These are phyloP conservation scores for Tragulus kanchil DNA, from an alignment of 2,113 vertebrate species.

Conservation along the genomic window DNA sequence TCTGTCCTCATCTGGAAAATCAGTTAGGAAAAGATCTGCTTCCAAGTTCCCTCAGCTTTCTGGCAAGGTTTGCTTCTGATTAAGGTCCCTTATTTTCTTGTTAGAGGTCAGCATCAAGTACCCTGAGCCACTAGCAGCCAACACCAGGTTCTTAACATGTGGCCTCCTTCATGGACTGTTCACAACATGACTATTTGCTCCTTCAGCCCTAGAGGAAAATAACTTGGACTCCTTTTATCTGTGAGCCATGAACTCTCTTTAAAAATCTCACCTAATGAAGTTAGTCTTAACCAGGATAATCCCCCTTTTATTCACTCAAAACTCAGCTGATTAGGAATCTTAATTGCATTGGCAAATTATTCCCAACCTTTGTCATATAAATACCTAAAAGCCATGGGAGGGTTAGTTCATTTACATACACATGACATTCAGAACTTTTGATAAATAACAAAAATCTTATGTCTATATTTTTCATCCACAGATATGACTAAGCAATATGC, in stretches of 20 bases:
- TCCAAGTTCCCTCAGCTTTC: background rate
- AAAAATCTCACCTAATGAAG: background rate
- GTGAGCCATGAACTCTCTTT: background rate
- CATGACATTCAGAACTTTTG: constrained; percentile 15
- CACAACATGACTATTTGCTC: background rate
- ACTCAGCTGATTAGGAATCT: background rate
- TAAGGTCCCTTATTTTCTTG: background rate
- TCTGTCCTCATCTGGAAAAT: background rate
- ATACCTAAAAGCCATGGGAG: background rate
- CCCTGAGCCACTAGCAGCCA: background rate
- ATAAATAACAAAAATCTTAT: constrained; percentile 50
- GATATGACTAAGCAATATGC: constrained; percentile 11
- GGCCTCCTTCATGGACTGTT: background rate
- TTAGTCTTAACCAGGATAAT: background rate
- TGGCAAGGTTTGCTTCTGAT: background rate
- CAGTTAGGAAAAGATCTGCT: background rate
- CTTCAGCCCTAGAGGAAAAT: background rate
- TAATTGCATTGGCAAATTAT: background rate
- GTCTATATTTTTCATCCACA: background rate
- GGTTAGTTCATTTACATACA: background rate
- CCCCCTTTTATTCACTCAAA: background rate
- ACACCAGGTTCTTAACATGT: background rate
- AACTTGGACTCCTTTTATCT: background rate
- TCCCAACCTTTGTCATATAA: background rate
- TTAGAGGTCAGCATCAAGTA: background rate